Evolutionary conservation across 2,797 vertebrate species (phyloP), one percentile per base, ranked within the genome.

Genomic region (Melanotaenia trifasciata): DNA sequence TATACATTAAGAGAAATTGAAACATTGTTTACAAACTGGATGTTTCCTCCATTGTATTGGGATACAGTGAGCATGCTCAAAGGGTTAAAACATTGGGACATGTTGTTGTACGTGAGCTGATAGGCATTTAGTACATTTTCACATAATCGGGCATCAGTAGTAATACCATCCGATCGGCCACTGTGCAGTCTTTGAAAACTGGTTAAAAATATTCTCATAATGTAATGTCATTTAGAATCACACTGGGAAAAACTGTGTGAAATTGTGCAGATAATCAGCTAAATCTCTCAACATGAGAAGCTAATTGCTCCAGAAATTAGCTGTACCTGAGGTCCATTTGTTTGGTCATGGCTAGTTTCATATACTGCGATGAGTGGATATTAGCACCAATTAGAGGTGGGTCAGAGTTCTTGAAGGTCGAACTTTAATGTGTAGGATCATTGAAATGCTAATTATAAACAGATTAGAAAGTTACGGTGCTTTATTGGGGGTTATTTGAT

Each of bases 251-350:
- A 89, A 95, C 93, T 90, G 96, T 97, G 97, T 98, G 97, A 99
- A 99, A 99, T 99, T 96, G 96, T 96, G 97, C 96, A 97, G 97
- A 97, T 99, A 99, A 99, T 99, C 97, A 96, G 96, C 97, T 98
- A 99, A 98, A 99, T 97, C 97, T 97, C 96, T 95, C 96, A 96
- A 99, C 98, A 99, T 95, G 96, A 96, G 96, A 98, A 97, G 96
- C 97, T 99, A 99, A 99, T 99, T 99, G 97, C 96, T 96, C 94
- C 91, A 94, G 96, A 97, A 99, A 99, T 99, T 97, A 98, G 96
- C 96, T 94, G 95, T 98, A 99, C 97, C 97, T 98, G 96, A 94
- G 95, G 96, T 97, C 96, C 96, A 97, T 97, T 96, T 96, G 95
- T 97, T 97, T 96, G 96, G 98, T 99, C 98, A 99, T 97, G 98